Percentiles rank a stretch among this genome's conserved stretches.
Evolutionary conservation across 2,113 vertebrate species (phyloP).

Genomic region (Scomber scombrus): DNA sequence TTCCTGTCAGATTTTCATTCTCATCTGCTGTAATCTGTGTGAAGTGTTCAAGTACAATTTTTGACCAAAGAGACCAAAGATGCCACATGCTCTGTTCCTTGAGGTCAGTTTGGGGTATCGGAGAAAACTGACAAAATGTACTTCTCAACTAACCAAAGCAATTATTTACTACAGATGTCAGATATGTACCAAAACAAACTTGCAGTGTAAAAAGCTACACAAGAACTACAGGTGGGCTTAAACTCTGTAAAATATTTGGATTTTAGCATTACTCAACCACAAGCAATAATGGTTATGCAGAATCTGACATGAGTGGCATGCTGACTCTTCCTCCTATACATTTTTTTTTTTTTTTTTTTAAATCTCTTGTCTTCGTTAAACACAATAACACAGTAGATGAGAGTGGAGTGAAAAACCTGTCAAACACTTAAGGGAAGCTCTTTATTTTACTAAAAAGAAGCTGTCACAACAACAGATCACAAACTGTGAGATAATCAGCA

Average conservation of each 20-base stretch:
- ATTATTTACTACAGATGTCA: neutral
- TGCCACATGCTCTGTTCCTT: neutral
- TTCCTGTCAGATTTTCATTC: too few relatives aligned
- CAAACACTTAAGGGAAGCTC: slow-evolving; percentile 16
- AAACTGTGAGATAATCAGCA: slow-evolving; percentile 13
- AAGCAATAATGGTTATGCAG: slow-evolving; percentile 11
- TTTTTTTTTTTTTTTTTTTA: neutral
- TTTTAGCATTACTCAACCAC: slow-evolving; percentile 40
- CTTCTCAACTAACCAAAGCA: neutral
- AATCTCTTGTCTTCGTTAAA: neutral
- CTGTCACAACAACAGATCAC: slow-evolving; percentile 7
- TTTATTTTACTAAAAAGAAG: slow-evolving; percentile 9
- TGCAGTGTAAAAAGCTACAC: slow-evolving; percentile 34
- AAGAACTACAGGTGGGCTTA: slow-evolving; percentile 28
- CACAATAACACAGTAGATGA: neutral
- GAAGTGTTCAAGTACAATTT: too few relatives aligned
- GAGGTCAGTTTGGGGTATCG: neutral
- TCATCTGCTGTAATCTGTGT: too few relatives aligned
- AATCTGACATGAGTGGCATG: slow-evolving; percentile 32
- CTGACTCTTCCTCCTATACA: neutral
- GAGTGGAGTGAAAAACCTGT: slow-evolving; percentile 16
- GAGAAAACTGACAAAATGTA: too few relatives aligned
- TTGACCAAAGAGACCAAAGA: too few relatives aligned
- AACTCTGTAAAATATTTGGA: slow-evolving; percentile 43
- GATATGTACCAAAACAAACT: slow-evolving; percentile 38